These are phyloP conservation scores for Rissa tridactyla DNA, from an alignment of 2,113 vertebrate species.

Conservation along the genomic window DNA sequence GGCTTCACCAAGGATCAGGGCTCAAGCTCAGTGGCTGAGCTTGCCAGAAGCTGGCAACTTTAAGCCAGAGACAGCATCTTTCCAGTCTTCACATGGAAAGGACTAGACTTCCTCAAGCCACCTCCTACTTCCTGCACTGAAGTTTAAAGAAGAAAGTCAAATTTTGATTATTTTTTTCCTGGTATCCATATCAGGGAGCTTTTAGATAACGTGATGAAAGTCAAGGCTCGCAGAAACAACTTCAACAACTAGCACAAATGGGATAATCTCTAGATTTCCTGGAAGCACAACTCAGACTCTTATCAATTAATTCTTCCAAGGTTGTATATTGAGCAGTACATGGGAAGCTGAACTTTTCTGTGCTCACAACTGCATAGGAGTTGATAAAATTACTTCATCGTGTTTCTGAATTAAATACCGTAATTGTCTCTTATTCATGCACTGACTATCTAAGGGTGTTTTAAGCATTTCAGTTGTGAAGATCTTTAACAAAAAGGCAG, in stretches of 20 bases:
- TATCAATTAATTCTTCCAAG: not conserved
- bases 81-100: not conserved
- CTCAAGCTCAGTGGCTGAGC: not conserved
- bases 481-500: not conserved
- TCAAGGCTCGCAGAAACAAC: not conserved
- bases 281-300: not conserved
- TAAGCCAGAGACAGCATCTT: not conserved
- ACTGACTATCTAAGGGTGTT: not conserved
- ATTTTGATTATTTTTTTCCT: not conserved
- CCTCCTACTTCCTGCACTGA: not conserved
- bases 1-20: not conserved
- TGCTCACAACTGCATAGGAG: accelerated
- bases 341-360: not conserved
- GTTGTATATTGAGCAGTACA: not conserved
- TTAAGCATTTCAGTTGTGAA: not conserved
- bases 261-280: not conserved
- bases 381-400: not conserved
- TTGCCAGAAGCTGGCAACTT: not conserved
- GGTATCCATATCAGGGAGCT: not conserved
- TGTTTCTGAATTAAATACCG: not conserved
- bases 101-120: not conserved
- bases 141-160: not conserved
- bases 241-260: not conserved
- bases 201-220: not conserved
- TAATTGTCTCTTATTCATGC: not conserved